These are phyloP conservation scores for Hiodon alosoides DNA, from an alignment of 2,113 vertebrate species.

Conservation along the genomic window DNA sequence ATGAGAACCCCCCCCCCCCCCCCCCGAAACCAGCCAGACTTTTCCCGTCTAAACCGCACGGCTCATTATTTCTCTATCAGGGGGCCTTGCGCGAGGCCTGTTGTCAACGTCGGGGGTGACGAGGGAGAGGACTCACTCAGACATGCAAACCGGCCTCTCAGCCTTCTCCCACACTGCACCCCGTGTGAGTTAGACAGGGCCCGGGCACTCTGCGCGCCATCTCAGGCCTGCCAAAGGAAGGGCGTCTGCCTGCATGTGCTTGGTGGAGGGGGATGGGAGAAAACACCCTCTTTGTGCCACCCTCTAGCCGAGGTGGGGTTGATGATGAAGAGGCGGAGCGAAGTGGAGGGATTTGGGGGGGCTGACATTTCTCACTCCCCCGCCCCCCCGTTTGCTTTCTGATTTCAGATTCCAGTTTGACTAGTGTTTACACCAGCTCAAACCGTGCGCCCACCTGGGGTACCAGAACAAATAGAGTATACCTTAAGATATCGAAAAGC, in stretches of 20 bases:
- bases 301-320: background rate
- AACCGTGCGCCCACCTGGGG: background rate
- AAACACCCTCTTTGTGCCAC: constrained; percentile 13
- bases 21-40: constrained; percentile 4
- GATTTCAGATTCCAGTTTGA: no score
- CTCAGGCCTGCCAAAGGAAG: background rate
- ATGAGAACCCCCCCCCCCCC: background rate
- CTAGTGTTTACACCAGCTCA: background rate
- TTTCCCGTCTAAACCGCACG: constrained; percentile 8
- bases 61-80: constrained; percentile 23
- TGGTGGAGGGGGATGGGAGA: background rate
- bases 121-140: background rate
- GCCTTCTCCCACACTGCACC: constrained; percentile 10
- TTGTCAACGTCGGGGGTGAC: background rate
- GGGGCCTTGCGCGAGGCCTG: constrained; percentile 8
- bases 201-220: background rate
- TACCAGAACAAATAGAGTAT: no score
- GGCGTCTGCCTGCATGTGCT: background rate
- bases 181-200: background rate
- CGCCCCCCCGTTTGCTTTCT: background rate
- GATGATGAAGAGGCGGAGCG: background rate
- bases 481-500: no score
- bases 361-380: background rate
- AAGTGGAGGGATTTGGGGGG: background rate
- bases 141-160: constrained; percentile 2